phyloP scores from a whole-genome alignment of 2,888 invertebrate genomes.

The Nesidiocoris tenuis region DNA sequence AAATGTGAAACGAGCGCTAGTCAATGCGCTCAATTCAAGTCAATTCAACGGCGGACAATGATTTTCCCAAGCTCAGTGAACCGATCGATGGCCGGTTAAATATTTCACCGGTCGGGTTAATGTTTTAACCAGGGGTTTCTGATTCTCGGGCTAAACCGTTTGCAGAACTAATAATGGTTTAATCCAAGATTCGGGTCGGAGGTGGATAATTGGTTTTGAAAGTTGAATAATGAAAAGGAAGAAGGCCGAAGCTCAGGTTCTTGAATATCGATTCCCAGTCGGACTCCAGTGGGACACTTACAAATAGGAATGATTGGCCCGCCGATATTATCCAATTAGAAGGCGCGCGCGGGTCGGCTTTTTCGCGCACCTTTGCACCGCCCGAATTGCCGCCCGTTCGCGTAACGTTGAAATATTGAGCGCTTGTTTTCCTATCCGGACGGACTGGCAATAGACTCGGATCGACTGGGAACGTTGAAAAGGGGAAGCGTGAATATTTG shows the following conservation, averaged over 20 bases:
- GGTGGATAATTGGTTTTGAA: neutral
- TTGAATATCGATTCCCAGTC: neutral
- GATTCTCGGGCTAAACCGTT: neutral
- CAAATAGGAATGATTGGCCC: no score
- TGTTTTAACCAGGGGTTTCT: neutral
- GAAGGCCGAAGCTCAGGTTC: neutral
- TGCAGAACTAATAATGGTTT: neutral
- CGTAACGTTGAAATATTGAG: neutral
- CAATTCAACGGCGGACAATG: no score
- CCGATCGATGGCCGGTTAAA: neutral
- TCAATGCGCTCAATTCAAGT: no score
- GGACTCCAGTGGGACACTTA: no score
- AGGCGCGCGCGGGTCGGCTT: neutral
- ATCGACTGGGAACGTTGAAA: neutral
- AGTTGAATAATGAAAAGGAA: neutral
- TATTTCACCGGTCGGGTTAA: neutral
- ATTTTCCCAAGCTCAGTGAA: no score
- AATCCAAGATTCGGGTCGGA: neutral
- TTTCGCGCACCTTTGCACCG: neutral
- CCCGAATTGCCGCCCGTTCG: no score
- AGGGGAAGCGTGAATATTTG: neutral
- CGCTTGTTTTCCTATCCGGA: no score
- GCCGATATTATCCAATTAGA: neutral
- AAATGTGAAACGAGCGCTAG: no score
- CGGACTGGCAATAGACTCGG: neutral